Evolutionary conservation across 2,113 vertebrate species (phyloP).

Genomic region (Etheostoma cragini): DNA sequence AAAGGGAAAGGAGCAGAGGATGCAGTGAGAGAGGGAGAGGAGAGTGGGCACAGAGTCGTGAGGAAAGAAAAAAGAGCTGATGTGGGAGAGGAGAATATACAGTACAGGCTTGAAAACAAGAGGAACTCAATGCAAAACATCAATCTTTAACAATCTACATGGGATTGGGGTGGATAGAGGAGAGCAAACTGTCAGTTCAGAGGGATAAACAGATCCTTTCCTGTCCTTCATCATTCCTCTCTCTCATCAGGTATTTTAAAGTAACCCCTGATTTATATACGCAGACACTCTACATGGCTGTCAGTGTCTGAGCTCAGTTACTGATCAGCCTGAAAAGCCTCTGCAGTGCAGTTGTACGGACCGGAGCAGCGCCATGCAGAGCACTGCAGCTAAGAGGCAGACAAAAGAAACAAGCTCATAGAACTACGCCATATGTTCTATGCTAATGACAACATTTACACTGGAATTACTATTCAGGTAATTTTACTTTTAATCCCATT

Average conservation of each 20-base stretch:
- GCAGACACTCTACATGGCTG: background rate
- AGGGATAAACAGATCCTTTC: slow-evolving; percentile 3
- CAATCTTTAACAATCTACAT: background rate
- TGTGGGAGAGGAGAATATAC: background rate
- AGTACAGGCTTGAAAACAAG: background rate
- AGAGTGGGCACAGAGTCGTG: slow-evolving; percentile 37
- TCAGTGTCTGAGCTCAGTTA: slow-evolving; percentile 58
- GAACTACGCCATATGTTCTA: background rate
- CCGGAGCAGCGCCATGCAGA: slow-evolving; percentile 73
- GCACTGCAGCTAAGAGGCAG: slow-evolving; percentile 44
- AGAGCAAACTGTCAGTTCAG: slow-evolving; percentile 6
- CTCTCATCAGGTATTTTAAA: slow-evolving; percentile 3
- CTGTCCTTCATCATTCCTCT: slow-evolving; percentile 9
- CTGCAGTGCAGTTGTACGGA: slow-evolving; percentile 84
- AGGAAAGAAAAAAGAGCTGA: slow-evolving; percentile 11
- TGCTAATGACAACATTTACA: background rate
- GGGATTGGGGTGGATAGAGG: background rate
- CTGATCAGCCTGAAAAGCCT: slow-evolving; percentile 62
- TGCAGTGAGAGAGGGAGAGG: background rate
- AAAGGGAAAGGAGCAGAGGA: slow-evolving; percentile 14
- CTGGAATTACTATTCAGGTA: background rate
- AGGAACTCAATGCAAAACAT: slow-evolving; percentile 7
- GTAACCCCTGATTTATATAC: background rate
- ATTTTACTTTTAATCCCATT: background rate
- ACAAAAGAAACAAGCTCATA: slow-evolving; percentile 20